phyloP scores from a whole-genome alignment of 2,797 vertebrate species.

The Otolemur crassicaudatus region DNA sequence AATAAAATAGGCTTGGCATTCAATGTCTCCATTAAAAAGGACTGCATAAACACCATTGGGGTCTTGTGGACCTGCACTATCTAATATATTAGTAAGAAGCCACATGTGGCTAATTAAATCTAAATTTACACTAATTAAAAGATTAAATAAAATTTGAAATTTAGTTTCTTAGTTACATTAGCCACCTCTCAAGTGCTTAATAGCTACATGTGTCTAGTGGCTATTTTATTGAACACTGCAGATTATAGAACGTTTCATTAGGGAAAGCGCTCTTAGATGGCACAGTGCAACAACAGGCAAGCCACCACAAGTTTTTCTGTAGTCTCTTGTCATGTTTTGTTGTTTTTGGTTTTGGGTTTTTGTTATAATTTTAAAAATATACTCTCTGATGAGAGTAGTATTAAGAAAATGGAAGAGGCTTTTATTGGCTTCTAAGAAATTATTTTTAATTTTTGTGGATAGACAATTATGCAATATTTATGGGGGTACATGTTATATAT shows the following conservation, averaged over 20 bases:
- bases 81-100: conserved; percentile 48
- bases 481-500: neutral
- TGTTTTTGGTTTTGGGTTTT: neutral
- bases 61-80: neutral
- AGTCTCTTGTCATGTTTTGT: neutral
- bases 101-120: conserved; percentile 70
- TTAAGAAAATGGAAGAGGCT: neutral
- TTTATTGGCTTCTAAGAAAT: neutral
- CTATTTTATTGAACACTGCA: neutral
- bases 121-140: conserved; percentile 66
- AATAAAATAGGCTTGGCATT: neutral
- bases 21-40: neutral
- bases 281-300: neutral
- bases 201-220: neutral
- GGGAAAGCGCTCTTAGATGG: neutral
- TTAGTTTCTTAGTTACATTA: neutral
- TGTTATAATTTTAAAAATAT: neutral
- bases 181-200: conserved; percentile 1
- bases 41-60: conserved; percentile 37
- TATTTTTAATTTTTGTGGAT: neutral
- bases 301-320: neutral
- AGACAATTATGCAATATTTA: neutral
- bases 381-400: neutral
- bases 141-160: conserved; percentile 67
- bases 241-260: neutral